Evolutionary conservation across 2,888 invertebrate genomes (phyloP), one percentile per base, ranked within the genome.

Genomic region (Acanthosepion lycidas): DNA sequence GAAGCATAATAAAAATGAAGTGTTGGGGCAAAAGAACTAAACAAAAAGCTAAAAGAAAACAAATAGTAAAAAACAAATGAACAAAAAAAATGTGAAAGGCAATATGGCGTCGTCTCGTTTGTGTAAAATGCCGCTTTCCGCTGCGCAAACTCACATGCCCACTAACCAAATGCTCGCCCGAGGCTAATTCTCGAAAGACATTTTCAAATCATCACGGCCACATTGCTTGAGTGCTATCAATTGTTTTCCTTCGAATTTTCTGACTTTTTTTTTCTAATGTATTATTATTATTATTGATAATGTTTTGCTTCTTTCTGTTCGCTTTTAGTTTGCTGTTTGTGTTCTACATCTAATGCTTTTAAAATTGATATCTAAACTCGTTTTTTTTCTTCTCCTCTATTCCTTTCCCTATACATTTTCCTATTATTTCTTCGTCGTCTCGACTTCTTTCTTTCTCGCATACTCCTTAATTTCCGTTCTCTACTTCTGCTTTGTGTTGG

Each of bases 171-270:
- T n/a, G 78, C 78, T 78, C n/a, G 78, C 78, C n/a, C 5, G n/a
- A n/a, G 78, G 78, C 78, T 78, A 78, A 78, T 78, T n/a, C 12
- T 78, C 15, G 78, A 78, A 78, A 78, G 78, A 78, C n/a, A 78
- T 78, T n/a, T 78, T 78, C n/a, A 78, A 78, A 78, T 78, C 78
- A 78, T 26, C 78, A n/a, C 28, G 6, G 78, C 78, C 12, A 78
- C n/a, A 78, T 78, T 78, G 78, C 78, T 78, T 78, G n/a, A 78
- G 78, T 78, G 78, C 78, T 78, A 78, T n/a, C 78, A 78, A 78
- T 78, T 78, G 78, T n/a, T 78, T 78, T 78, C 78, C 33, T 5
- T n/a, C n/a, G n/a, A 23, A 26, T 64, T 23, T 28, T n/a, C 78
- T n/a, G 18, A 5, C n/a, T 0, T 12, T 28, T n/a, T 78, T n/a